phyloP scores from a whole-genome alignment of 2,797 vertebrate genomes.

The Ceyx erithaca region DNA sequence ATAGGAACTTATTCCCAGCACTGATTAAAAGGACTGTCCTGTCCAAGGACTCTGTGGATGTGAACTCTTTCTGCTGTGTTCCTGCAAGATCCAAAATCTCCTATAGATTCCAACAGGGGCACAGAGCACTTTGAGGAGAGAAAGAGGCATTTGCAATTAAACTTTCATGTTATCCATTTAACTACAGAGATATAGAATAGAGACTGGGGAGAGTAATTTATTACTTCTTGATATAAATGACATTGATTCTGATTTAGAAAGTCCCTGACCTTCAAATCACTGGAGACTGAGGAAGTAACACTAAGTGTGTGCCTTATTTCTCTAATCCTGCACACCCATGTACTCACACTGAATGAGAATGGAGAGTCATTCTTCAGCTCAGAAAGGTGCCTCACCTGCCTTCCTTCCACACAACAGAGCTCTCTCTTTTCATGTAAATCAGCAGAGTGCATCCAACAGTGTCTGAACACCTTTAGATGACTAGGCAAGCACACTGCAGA shows the following conservation, averaged over 20 bases:
- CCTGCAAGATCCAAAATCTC: neutral
- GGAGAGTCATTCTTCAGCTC: neutral
- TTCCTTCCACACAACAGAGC: neutral
- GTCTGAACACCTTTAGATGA: neutral
- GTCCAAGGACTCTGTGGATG: neutral
- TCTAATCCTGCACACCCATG: neutral
- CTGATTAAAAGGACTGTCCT: neutral
- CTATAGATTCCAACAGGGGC: neutral
- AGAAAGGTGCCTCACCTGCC: neutral
- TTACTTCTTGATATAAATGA: neutral
- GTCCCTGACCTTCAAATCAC: neutral
- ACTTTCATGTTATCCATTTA: neutral
- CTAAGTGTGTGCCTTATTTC: neutral
- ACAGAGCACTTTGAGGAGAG: neutral
- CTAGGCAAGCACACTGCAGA: neutral
- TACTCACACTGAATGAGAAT: neutral
- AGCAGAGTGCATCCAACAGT: neutral
- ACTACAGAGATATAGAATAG: neutral
- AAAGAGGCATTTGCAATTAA: neutral
- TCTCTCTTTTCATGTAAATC: neutral
- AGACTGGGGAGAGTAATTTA: neutral
- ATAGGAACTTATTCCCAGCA: neutral
- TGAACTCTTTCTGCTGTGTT: fast-evolving
- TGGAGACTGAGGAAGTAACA: neutral
- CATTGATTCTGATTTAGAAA: neutral